These are phyloP conservation scores for Trematocara variabile DNA, from an alignment of 2,113 vertebrate genomes.

Conservation along the genomic window DNA sequence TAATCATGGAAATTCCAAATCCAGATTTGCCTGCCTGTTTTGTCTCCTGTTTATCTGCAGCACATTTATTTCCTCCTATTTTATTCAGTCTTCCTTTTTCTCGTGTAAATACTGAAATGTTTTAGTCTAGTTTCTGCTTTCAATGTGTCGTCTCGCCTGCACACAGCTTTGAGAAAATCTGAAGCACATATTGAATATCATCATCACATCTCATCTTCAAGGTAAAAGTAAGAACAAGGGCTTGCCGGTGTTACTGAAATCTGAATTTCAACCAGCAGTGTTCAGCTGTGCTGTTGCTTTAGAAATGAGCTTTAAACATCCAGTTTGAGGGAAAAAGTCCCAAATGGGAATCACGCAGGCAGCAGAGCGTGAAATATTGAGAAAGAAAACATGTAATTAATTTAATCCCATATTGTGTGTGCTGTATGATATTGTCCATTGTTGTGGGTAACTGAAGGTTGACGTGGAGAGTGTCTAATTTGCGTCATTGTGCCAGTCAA, in stretches of 20 bases:
- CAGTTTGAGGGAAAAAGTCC: not conserved
- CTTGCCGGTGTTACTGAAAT: conserved; percentile 4
- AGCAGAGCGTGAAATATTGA: conserved; percentile 53
- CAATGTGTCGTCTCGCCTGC: not conserved
- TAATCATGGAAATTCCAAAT: conserved; percentile 36
- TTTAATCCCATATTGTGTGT: conserved; percentile 7
- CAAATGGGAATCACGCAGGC: conserved; percentile 48
- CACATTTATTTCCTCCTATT: not conserved
- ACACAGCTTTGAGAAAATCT: not conserved
- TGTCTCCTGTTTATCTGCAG: not conserved
- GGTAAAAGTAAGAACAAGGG: not conserved
- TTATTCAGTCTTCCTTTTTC: not conserved
- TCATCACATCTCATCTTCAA: not conserved
- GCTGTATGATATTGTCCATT: conserved; percentile 5
- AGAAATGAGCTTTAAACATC: conserved; percentile 4
- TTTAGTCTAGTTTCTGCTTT: not conserved
- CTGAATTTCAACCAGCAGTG: conserved; percentile 32
- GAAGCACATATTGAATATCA: conserved; percentile 14
- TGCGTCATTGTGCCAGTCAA: not conserved
- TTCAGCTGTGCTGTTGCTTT: conserved; percentile 15
- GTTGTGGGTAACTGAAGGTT: not conserved
- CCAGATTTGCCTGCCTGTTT: not conserved
- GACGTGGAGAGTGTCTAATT: not conserved
- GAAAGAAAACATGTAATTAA: conserved; percentile 57
- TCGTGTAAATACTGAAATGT: not conserved